phyloP scores from a whole-genome alignment of 2,888 invertebrate species.

The Cynaeus angustus region DNA sequence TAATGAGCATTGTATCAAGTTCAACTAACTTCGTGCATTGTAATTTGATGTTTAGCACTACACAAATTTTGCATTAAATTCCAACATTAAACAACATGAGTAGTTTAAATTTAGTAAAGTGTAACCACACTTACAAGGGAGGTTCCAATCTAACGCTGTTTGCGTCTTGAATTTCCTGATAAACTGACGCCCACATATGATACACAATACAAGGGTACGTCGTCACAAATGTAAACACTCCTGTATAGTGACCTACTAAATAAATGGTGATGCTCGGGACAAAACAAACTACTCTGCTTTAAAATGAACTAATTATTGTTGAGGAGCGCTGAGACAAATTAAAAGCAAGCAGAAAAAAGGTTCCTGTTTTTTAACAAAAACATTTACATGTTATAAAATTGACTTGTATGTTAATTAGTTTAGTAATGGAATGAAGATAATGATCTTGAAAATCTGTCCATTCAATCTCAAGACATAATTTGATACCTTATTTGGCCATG shows the following conservation, averaged over 20 bases:
- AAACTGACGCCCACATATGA: slow-evolving; percentile 19
- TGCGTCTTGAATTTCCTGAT: slow-evolving; percentile 30
- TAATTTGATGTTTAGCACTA: slow-evolving; percentile 41
- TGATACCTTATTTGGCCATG: too few relatives aligned
- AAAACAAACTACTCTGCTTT: background rate
- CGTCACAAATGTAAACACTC: slow-evolving; percentile 4
- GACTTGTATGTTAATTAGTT: too few relatives aligned
- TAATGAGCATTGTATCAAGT: slow-evolving; percentile 45
- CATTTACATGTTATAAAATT: too few relatives aligned
- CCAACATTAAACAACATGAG: slow-evolving; percentile 15
- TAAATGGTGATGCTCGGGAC: too few relatives aligned
- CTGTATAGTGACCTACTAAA: background rate
- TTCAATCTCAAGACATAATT: too few relatives aligned
- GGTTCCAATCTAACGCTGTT: slow-evolving; percentile 37
- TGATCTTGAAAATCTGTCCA: too few relatives aligned
- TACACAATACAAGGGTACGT: background rate
- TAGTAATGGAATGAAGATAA: too few relatives aligned
- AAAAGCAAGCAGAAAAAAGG: too few relatives aligned
- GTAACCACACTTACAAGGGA: slow-evolving; percentile 14
- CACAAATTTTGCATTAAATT: slow-evolving; percentile 40
- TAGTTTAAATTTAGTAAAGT: slow-evolving; percentile 32
- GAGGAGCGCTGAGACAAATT: too few relatives aligned
- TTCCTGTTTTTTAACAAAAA: too few relatives aligned
- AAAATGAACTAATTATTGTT: background rate
- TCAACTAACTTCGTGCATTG: slow-evolving; percentile 43